Evolutionary conservation across 2,113 vertebrate genomes (phyloP).

Genomic region (Mirounga angustirostris): DNA sequence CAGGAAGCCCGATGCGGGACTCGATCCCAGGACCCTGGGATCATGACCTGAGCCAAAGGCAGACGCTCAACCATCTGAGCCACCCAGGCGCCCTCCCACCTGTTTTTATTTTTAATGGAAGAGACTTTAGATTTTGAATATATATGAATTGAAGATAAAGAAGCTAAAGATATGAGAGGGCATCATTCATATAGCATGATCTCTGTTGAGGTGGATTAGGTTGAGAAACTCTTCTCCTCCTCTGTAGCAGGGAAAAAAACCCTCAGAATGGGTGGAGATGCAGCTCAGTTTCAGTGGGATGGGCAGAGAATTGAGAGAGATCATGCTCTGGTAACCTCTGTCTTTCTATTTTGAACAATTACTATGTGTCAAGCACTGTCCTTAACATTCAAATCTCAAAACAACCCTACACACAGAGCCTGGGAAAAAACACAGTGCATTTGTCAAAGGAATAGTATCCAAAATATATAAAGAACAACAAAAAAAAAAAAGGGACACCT

Average conservation of each 20-base stretch:
- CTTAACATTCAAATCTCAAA: not conserved
- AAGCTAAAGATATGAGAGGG: not conserved
- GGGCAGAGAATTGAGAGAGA: not conserved
- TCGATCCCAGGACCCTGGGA: no score
- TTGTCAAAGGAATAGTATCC: not conserved
- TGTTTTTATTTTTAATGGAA: constrained; percentile 17
- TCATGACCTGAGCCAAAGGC: no score
- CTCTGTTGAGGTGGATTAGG: not conserved
- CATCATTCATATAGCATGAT: not conserved
- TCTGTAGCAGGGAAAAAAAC: not conserved
- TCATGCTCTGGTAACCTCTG: not conserved
- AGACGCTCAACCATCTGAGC: no score
- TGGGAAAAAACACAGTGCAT: not conserved
- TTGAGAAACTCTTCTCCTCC: not conserved
- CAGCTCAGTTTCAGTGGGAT: not conserved
- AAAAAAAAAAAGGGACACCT: no score
- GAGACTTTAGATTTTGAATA: constrained; percentile 1
- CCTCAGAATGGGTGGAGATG: not conserved
- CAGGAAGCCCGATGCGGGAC: no score
- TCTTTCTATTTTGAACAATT: constrained; percentile 21
- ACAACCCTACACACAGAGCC: not conserved
- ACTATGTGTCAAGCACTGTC: not conserved
- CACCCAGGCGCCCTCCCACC: not conserved
- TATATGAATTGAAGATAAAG: not conserved
- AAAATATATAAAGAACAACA: not conserved